phyloP scores from a whole-genome alignment of 1,140 invertebrate species.

The Manduca sexta region DNA sequence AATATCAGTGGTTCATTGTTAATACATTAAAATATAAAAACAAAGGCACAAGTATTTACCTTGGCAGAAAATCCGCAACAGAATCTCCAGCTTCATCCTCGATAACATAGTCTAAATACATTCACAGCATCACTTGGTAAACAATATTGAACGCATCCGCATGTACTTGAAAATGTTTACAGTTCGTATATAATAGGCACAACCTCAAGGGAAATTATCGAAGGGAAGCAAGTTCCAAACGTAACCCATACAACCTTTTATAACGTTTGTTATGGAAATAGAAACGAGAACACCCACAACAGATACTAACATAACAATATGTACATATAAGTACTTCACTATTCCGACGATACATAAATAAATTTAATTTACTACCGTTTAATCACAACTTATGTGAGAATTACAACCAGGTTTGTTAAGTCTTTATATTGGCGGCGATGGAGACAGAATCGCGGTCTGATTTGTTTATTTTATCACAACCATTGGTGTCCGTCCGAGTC shows the following conservation, averaged over 20 bases:
- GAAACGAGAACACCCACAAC: slow-evolving; percentile 33
- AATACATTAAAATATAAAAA: no score
- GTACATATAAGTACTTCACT: slow-evolving; percentile 28
- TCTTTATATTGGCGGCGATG: slow-evolving; percentile 20
- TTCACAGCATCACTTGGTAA: slow-evolving; percentile 37
- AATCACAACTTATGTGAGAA: slow-evolving; percentile 52
- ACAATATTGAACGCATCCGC: slow-evolving; percentile 28
- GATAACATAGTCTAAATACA: slow-evolving; percentile 15
- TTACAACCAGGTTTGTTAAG: slow-evolving; percentile 56
- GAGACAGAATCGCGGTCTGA: slow-evolving; percentile 25
- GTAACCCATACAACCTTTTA: slow-evolving; percentile 39
- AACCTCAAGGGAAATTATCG: slow-evolving; percentile 55
- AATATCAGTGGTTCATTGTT: no score
- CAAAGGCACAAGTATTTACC: no score
- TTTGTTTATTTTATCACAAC: slow-evolving; percentile 55
- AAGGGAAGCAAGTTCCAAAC: slow-evolving; percentile 33
- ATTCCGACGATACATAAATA: slow-evolving; percentile 35
- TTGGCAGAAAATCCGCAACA: not conserved
- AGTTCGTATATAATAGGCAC: slow-evolving; percentile 39
- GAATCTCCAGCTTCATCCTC: not conserved
- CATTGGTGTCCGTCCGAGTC: slow-evolving; percentile 34
- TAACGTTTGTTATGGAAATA: slow-evolving; percentile 25
- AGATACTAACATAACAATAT: slow-evolving; percentile 27
- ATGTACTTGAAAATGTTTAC: slow-evolving; percentile 36
- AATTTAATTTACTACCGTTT: slow-evolving; percentile 37